Evolutionary conservation across 1,140 invertebrate species (phyloP).

Genomic region (Arion vulgaris): DNA sequence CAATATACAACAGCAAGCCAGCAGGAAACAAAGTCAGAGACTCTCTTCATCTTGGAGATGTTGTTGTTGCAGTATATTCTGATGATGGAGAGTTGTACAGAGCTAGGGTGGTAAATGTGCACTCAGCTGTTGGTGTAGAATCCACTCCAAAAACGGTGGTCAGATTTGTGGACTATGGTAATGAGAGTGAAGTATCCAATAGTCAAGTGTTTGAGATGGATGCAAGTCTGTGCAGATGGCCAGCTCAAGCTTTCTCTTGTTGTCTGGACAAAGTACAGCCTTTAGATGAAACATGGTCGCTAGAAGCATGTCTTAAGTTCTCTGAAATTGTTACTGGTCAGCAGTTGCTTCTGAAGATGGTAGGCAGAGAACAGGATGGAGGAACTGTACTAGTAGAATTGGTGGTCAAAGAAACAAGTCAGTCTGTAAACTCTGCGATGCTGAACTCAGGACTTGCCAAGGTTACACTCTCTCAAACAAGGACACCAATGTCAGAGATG

Average conservation of each 20-base stretch:
- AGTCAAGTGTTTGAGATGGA: conserved; percentile 18
- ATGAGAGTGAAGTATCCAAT: neutral
- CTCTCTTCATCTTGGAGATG: neutral
- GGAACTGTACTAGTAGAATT: conserved; percentile 5
- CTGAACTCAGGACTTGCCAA: neutral
- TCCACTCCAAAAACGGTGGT: neutral
- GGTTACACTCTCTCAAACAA: neutral
- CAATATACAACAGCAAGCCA: neutral
- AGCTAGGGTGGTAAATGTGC: conserved; percentile 7
- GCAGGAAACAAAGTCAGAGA: neutral
- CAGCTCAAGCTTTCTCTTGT: conserved; percentile 22
- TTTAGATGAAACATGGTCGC: conserved; percentile 9
- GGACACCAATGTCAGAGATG: neutral
- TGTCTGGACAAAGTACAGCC: conserved; percentile 21
- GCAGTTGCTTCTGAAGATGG: conserved; percentile 16
- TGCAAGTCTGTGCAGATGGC: neutral
- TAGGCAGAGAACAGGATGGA: conserved; percentile 28
- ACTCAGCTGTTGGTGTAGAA: neutral
- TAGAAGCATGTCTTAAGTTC: conserved; percentile 4
- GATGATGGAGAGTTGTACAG: conserved; percentile 23
- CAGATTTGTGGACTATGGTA: conserved; percentile 34
- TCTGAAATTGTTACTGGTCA: conserved; percentile 8
- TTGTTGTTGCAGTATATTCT: conserved; percentile 19
- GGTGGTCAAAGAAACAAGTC: neutral
- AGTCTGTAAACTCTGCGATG: neutral